phyloP scores from a whole-genome alignment of 2,888 invertebrate species.

The Drosophila longiperda region DNA sequence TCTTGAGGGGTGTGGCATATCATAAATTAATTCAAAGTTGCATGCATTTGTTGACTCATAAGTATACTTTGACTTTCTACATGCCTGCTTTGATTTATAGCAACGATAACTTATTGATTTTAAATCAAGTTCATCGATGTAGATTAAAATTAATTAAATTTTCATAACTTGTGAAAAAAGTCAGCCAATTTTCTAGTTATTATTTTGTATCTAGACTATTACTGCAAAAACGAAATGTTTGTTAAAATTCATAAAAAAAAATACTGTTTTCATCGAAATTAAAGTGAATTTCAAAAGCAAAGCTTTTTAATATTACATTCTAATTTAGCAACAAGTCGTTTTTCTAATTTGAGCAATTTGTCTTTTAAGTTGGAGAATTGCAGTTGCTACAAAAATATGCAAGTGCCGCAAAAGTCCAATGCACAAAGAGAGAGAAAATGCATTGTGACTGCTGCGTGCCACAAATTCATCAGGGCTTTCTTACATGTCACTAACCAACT shows the following conservation, averaged over 20 bases:
- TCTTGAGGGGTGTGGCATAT: constrained; percentile 5
- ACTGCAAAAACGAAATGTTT: background rate
- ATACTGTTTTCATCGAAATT: background rate
- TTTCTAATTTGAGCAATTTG: background rate
- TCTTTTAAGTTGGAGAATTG: background rate
- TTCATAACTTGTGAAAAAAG: background rate
- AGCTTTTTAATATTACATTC: background rate
- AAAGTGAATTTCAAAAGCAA: background rate
- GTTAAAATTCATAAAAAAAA: background rate
- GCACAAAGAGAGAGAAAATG: background rate
- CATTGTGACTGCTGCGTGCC: background rate
- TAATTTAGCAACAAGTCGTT: background rate
- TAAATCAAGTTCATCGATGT: background rate
- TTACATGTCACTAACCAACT: constrained; percentile 8
- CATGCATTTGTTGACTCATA: constrained; percentile 3
- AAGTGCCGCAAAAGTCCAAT: background rate
- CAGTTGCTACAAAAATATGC: background rate
- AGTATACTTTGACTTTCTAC: background rate
- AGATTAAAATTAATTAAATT: background rate
- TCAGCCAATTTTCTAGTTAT: background rate
- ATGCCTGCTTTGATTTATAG: background rate
- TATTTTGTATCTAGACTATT: background rate
- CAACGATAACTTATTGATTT: background rate
- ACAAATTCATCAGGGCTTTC: constrained; percentile 12
- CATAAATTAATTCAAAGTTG: background rate